Base-by-base conservation (phyloP, 2,113 vertebrate genomes). In the Salvator merianae region DNA sequence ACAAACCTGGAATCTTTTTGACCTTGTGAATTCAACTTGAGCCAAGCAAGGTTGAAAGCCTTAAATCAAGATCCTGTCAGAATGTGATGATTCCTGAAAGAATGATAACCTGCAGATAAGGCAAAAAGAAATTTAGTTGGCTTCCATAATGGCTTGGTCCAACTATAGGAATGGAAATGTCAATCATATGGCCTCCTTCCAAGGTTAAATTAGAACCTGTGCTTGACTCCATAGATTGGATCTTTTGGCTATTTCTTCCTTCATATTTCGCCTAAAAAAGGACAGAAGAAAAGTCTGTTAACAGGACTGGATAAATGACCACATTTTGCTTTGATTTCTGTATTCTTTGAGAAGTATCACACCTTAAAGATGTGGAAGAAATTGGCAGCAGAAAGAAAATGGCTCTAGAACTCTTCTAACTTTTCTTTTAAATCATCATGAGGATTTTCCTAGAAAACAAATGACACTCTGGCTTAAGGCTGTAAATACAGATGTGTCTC, bases 21-120 rank as follows among this genome's bases (percentile, higher is more conserved):
- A 95, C 94, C 94, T 95, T 95, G 94, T 77, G 95, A 93, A 95
- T 94, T 94, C 92, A 93, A 91, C 93, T 94, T 89, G 88, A 95
- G 89, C 83, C 81, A 88, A 77, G 81, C 88, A 90, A 90, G 90
- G 88, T 93, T 94, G 82, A 93, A 94, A 95, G 77, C 65, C 83
- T 93, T 96, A 95, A 94, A 94, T 96, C 95, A 95, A 95, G 95
- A 95, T 95, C 88, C 91, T 36, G 77, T 86, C 85, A 90, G 88
- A 91, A 92, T 40, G 84, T 91, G 89, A 85, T 88, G 89, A 91
- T 95, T 94, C 91, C 93, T 92, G 63, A 78, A 93, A 94, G 94
- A 95, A 94, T 87, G 92, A 95, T 95, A 95, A 94, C 93, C 81
- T 86, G 65, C 77, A 94, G 95, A 95, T 94, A 95, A 91, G 63